phyloP scores from a whole-genome alignment of 2,797 vertebrate genomes.

The Muscicapa comitata region DNA sequence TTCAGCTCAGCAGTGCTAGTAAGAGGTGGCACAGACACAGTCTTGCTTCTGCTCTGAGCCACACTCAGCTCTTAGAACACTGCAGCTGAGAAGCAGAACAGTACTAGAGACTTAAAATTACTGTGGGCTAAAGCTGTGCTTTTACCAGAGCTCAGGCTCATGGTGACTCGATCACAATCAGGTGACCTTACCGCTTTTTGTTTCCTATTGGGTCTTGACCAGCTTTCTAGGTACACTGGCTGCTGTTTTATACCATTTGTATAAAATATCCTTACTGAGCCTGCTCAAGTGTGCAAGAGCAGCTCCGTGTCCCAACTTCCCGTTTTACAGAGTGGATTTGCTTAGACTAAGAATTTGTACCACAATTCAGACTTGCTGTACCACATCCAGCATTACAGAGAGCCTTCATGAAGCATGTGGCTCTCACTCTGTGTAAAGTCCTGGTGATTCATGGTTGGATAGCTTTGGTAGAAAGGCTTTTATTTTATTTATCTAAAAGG shows the following conservation, averaged over 20 bases:
- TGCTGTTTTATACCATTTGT: neutral
- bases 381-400: neutral
- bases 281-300: neutral
- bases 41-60: neutral
- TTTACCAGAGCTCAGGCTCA: neutral
- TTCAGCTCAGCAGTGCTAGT: neutral
- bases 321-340: neutral
- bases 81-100: neutral
- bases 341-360: neutral
- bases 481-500: neutral
- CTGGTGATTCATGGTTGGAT: neutral
- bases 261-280: neutral
- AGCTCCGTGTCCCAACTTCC: neutral
- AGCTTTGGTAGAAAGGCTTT: neutral
- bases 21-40: neutral
- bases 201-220: neutral
- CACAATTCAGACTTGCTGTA: neutral
- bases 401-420: neutral
- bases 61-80: rapidly evolving
- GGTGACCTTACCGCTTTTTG: neutral
- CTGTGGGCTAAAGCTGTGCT: neutral
- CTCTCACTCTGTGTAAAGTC: neutral
- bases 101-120: neutral
- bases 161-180: neutral
- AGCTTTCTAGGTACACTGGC: neutral